A percentile compares a stretch with the other conserved stretches of the same genome.
Conservation (phyloP, 2,113 vertebrate species). For the Xenus cinereus region DNA sequence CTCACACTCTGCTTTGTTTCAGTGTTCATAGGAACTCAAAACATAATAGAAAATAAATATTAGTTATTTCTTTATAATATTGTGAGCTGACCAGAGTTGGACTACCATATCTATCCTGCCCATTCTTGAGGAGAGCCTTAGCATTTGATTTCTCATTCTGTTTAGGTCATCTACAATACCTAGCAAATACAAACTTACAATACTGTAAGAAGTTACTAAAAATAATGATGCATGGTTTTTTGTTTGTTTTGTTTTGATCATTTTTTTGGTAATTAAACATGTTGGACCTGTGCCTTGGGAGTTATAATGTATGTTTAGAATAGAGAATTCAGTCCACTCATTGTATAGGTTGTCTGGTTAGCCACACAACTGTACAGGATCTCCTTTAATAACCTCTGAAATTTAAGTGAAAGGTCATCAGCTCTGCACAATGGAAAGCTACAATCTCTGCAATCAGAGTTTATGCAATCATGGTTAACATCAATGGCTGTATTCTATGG, state of each 20-base stretch:
- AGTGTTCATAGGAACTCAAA: not conserved
- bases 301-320: not conserved
- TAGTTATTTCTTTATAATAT: not conserved
- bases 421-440: not conserved
- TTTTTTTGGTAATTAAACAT: not conserved
- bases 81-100: not conserved
- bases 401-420: not conserved
- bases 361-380: not conserved
- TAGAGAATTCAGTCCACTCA: not conserved
- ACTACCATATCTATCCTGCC: not conserved
- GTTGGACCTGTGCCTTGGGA: not conserved
- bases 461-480: not conserved
- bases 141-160: not conserved
- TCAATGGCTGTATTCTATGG: not conserved
- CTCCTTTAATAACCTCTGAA: not conserved
- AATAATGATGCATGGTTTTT: not conserved
- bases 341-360: not conserved
- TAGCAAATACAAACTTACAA: not conserved
- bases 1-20: not conserved
- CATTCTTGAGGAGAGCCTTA: not conserved
- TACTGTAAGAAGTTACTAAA: not conserved
- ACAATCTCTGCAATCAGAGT: not conserved
- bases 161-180: not conserved
- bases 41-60: not conserved
- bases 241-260: not conserved